Evolutionary conservation across 2,113 vertebrate genomes (phyloP).

Genomic region (Dicrurus megarhynchus): DNA sequence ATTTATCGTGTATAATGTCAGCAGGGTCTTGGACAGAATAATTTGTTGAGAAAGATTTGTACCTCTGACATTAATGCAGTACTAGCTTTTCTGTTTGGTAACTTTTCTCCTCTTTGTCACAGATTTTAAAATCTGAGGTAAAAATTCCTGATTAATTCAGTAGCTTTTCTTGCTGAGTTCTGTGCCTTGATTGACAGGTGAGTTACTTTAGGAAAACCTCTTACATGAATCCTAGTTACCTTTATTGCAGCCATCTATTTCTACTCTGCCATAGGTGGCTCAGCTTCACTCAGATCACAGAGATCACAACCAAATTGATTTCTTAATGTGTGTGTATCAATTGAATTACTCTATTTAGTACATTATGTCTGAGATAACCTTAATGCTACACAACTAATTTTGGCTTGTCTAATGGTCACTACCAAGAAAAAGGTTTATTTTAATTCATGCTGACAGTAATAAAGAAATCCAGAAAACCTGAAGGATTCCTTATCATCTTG

Average conservation of each 20-base stretch:
- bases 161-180: background rate
- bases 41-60: background rate
- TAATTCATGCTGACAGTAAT: background rate
- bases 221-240: background rate
- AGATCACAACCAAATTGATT: background rate
- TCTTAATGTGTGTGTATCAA: background rate
- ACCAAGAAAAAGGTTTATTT: background rate
- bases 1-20: background rate
- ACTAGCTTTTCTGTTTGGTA: background rate
- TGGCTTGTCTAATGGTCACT: background rate
- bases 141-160: background rate
- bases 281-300: background rate
- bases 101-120: background rate
- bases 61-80: background rate
- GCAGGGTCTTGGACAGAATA: background rate
- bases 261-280: background rate
- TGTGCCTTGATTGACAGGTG: background rate
- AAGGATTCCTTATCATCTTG: background rate
- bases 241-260: background rate
- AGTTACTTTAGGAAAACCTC: background rate
- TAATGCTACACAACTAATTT: background rate
- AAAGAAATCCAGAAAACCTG: background rate
- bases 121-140: background rate
- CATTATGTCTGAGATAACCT: background rate
- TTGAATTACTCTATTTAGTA: background rate